Percentiles rank a stretch among this genome's conserved stretches.
Evolutionary conservation across 2,797 vertebrate species (phyloP).

Genomic region (Cryptoblepharus egeriae): DNA sequence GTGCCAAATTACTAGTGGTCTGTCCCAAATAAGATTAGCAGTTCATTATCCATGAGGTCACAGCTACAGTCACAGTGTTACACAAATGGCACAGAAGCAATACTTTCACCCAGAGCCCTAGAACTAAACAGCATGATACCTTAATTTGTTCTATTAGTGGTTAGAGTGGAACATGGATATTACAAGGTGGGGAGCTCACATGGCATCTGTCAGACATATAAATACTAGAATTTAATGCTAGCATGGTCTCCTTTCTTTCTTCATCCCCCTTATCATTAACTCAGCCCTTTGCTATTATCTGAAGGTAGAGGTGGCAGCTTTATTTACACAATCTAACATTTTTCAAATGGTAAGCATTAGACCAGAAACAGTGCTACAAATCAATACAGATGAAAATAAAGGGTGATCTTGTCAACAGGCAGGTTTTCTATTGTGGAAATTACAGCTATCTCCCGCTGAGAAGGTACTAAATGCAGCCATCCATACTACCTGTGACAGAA

Average conservation of each 20-base stretch:
- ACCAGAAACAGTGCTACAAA: constrained; percentile 41
- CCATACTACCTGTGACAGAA: constrained; percentile 2
- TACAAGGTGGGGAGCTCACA: constrained; percentile 31
- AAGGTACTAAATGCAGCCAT: constrained; percentile 12
- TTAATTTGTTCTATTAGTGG: constrained; percentile 38
- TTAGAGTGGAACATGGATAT: constrained; percentile 25
- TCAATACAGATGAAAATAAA: constrained; percentile 28
- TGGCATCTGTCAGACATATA: constrained; percentile 30
- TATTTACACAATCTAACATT: background rate
- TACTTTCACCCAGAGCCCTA: constrained; percentile 31
- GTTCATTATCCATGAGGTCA: constrained; percentile 21
- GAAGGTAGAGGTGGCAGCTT: constrained; percentile 30
- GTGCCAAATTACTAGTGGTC: constrained; percentile 11
- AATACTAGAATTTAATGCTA: constrained; percentile 21
- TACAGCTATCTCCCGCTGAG: background rate
- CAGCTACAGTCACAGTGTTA: background rate
- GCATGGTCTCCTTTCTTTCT: background rate
- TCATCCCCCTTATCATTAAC: constrained; percentile 18
- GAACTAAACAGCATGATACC: constrained; percentile 25
- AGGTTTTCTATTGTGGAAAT: constrained; percentile 36
- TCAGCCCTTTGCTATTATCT: constrained; percentile 26
- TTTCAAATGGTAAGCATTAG: constrained; percentile 13
- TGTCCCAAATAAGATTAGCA: constrained; percentile 26
- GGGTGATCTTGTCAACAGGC: constrained; percentile 15
- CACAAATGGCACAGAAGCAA: constrained; percentile 25